Evolutionary conservation across 2,888 invertebrate genomes (phyloP).

Genomic region (Thera britannica): DNA sequence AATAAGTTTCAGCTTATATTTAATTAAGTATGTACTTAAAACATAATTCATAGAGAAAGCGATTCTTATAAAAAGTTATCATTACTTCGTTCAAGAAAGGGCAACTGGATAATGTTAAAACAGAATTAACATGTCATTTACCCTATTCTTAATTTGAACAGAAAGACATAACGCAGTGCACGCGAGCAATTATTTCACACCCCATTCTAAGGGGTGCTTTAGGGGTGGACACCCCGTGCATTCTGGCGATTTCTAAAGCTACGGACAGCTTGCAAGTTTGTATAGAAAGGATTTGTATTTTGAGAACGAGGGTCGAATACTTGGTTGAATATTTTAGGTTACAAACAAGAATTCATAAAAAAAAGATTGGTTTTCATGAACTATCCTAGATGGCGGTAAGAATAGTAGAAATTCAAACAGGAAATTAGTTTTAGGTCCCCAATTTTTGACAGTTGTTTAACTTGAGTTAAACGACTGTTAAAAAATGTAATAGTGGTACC

Average conservation of each 20-base stretch:
- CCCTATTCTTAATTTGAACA: constrained; percentile 39
- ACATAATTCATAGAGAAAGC: too few relatives aligned
- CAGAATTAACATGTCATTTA: constrained; percentile 36
- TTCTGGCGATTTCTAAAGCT: constrained; percentile 57
- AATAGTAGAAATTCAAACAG: too few relatives aligned
- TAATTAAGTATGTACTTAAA: too few relatives aligned
- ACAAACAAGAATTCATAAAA: not conserved
- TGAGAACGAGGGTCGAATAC: constrained; percentile 8
- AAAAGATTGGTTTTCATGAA: too few relatives aligned
- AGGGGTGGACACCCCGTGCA: constrained; percentile 54
- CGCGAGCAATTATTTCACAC: constrained; percentile 74
- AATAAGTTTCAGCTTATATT: too few relatives aligned
- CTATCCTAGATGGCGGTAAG: too few relatives aligned
- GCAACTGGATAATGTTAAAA: not conserved
- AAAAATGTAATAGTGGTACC: too few relatives aligned
- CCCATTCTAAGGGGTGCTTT: constrained; percentile 54
- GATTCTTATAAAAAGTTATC: not conserved
- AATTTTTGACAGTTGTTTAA: too few relatives aligned
- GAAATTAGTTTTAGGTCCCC: too few relatives aligned
- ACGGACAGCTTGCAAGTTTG: constrained; percentile 33
- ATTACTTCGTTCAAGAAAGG: not conserved
- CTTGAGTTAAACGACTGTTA: too few relatives aligned
- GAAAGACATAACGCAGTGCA: constrained; percentile 45
- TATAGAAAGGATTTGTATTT: constrained; percentile 17
- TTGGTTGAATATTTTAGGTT: not conserved